Conservation (phyloP, 2,113 vertebrate genomes). For the Physeter macrocephalus region DNA sequence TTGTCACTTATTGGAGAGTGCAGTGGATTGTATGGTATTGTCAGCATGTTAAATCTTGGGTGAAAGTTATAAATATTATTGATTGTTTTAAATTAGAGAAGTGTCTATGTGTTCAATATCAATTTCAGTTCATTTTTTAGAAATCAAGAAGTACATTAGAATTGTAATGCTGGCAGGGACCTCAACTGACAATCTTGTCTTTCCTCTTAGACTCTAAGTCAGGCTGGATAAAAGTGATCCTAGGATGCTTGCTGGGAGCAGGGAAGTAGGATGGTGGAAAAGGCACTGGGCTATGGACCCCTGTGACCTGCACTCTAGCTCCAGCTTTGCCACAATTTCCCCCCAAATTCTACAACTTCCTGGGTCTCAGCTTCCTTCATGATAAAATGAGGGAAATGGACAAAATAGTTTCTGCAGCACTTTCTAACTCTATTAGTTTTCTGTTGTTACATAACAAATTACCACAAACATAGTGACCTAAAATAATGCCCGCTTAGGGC, state of each 20-base stretch:
- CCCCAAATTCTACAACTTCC: not conserved
- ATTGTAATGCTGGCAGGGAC: not conserved
- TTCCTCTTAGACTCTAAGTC: not conserved
- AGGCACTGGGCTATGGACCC: not conserved
- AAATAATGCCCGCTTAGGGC: not conserved
- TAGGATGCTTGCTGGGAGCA: not conserved
- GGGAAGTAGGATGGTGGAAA: not conserved
- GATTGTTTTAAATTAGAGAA: slow-evolving; percentile 67
- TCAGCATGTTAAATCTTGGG: slow-evolving; percentile 59
- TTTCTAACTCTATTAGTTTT: not conserved
- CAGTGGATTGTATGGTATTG: not conserved
- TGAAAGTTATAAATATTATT: slow-evolving; percentile 58
- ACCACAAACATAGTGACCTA: not conserved
- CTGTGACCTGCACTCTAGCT: not conserved
- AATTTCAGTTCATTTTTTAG: slow-evolving; percentile 56
- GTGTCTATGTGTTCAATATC: slow-evolving; percentile 52
- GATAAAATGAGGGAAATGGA: not conserved
- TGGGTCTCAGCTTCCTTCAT: not conserved
- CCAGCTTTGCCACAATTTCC: not conserved
- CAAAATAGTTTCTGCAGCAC: not conserved
- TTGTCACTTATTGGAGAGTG: slow-evolving; percentile 53
- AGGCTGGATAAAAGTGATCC: not conserved
- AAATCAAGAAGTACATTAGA: slow-evolving; percentile 49
- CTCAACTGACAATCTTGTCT: not conserved
- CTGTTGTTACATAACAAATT: not conserved